These are phyloP conservation scores for Solenopsis invicta DNA, from an alignment of 1,140 invertebrate species.

Conservation along the genomic window DNA sequence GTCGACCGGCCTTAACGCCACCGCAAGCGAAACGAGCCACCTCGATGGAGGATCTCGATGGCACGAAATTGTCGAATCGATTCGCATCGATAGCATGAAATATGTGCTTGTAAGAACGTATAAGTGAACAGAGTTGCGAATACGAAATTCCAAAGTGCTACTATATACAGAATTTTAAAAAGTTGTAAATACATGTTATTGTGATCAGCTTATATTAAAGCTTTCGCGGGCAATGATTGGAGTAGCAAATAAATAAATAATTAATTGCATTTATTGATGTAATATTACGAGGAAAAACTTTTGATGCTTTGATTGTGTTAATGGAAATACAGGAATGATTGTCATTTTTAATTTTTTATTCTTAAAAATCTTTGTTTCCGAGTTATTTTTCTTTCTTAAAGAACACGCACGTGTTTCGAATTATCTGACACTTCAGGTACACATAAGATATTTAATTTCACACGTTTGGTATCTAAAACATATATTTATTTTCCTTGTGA, in stretches of 20 bases:
- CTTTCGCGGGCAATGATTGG: background rate
- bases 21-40: background rate
- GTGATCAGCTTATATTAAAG: background rate
- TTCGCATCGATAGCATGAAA: background rate
- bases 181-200: background rate
- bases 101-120: background rate
- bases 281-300: background rate
- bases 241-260: background rate
- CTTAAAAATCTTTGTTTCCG: background rate
- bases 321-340: background rate
- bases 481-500: conserved; percentile 12
- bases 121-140: background rate
- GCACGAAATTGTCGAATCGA: conserved; percentile 1
- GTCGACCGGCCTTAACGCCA: background rate
- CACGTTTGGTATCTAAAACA: background rate
- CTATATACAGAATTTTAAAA: background rate
- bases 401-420: background rate
- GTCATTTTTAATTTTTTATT: background rate
- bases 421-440: background rate
- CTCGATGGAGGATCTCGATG: background rate
- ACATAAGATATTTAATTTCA: conserved; percentile 22
- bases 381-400: background rate
- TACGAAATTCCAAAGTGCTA: background rate
- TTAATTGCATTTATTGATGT: background rate
- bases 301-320: background rate